Conservation (phyloP, 2,113 vertebrate species). For the Smithornis capensis region DNA sequence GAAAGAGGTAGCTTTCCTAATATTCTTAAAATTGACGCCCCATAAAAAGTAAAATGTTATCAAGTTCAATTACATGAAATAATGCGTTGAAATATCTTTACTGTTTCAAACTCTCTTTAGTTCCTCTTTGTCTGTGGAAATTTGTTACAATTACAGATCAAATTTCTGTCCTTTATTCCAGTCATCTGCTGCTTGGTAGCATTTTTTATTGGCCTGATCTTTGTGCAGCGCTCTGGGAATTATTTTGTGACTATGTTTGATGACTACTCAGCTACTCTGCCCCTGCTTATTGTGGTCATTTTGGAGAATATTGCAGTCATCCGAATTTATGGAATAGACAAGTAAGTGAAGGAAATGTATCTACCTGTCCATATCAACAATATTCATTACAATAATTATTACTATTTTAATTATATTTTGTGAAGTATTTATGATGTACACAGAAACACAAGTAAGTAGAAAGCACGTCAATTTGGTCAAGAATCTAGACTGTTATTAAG, state of each 20-base stretch:
- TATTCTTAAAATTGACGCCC: neutral
- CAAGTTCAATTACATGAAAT: neutral
- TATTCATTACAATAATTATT: neutral
- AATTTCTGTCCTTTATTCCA: conserved; percentile 66
- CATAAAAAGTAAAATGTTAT: neutral
- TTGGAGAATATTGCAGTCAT: conserved; percentile 93
- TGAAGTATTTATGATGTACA: neutral
- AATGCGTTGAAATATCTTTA: neutral
- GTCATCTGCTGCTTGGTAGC: conserved; percentile 89
- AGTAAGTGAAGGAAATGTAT: conserved; percentile 75
- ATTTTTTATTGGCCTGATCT: conserved; percentile 90
- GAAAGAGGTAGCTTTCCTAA: neutral
- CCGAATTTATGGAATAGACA: conserved; percentile 92
- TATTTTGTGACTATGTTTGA: conserved; percentile 98
- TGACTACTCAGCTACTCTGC: conserved; percentile 95
- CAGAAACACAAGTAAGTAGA: neutral
- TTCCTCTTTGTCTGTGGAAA: neutral
- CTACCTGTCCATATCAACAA: neutral
- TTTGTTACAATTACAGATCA: neutral
- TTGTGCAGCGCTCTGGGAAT: conserved; percentile 96
- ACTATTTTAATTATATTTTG: neutral
- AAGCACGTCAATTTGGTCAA: neutral
- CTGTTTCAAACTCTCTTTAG: neutral
- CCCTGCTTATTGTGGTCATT: conserved; percentile 90
- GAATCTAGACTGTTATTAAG: neutral